These are phyloP conservation scores for Neodiprion fabricii DNA, from an alignment of 1,140 invertebrate species.

Conservation along the genomic window DNA sequence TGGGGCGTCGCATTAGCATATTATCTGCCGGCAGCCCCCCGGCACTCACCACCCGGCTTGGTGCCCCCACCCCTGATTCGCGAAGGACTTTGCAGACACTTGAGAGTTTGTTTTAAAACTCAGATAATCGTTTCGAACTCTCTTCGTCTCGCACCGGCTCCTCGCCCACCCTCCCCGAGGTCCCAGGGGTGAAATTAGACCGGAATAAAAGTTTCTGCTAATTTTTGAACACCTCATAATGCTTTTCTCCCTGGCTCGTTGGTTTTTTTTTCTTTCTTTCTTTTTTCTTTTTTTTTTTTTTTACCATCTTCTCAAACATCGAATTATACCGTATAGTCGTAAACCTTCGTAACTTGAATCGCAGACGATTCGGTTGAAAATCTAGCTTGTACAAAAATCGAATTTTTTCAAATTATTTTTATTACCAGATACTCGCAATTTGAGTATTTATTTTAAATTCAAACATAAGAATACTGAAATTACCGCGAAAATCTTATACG, in stretches of 20 bases:
- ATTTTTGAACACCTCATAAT: conserved; percentile 36
- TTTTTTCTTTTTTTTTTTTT: neutral
- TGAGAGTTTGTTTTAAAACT: conserved; percentile 59
- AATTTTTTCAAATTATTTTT: too few species aligned
- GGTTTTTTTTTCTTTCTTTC: neutral
- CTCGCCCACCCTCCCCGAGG: conserved; percentile 21
- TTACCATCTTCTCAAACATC: neutral
- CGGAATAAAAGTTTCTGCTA: conserved; percentile 48
- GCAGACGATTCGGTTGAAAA: too few species aligned
- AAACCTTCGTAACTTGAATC: too few species aligned
- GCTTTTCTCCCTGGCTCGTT: neutral
- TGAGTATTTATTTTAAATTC: too few species aligned
- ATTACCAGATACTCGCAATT: too few species aligned
- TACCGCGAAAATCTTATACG: too few species aligned
- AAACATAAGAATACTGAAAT: too few species aligned
- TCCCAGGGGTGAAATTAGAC: conserved; percentile 48
- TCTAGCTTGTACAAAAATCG: too few species aligned
- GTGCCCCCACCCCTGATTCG: conserved; percentile 35
- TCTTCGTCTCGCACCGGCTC: conserved; percentile 21
- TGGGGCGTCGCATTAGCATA: conserved; percentile 57
- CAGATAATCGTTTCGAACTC: conserved; percentile 56
- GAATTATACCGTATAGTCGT: neutral
- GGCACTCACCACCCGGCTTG: conserved; percentile 14
- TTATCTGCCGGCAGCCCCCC: conserved; percentile 43
- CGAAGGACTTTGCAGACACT: conserved; percentile 57